Base-by-base conservation (phyloP, 2,113 vertebrate genomes). In the Kryptolebias marmoratus region DNA sequence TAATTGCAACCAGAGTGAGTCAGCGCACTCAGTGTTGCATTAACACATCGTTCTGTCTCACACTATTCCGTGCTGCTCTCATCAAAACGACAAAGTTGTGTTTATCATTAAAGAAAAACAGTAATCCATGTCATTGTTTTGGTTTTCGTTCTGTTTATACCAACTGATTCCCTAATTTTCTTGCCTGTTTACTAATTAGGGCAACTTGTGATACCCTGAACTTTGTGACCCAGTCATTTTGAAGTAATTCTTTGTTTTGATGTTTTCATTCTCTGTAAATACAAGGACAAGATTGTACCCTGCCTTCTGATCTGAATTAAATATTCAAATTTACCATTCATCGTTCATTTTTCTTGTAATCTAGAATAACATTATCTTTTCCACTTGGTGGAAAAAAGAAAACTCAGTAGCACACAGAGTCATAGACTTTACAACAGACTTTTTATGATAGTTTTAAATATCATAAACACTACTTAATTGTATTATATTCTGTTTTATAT, bases 1-100 rank as follows among this genome's bases (percentile, higher is more conserved):
- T 93, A 95, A 95, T 94, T 90, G 84, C 88, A 93, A 79, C 92
- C 93, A 94, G 93, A 94, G 82, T 31, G n/a, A 65, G 56, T 75
- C 67, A 32, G 64, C 54, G 63, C 66, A 3, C 49, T 63, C 70
- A 30, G 28, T 59, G 42, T 68, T 59, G 57, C 62, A 58, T 63
- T 66, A 75, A 83, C 75, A 73, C 62, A 52, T 76, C 16, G 14
- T 63, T 76, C 60, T 48, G 59, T 67, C 47, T 18, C 54, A 53
- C 44, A 50, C 55, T 71, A 11, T 76, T 75, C 72, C 64, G n/a
- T 79, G 76, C 72, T 73, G 67, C 68, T 79, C 62, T 66, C 61
- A 68, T 84, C 82, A 80, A 48, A 52, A 11, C 22, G 18, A 22
- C 61, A 64, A 50, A 79, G 64, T 79, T 64, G 53, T 27, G 68